Evolutionary conservation across 2,113 vertebrate genomes (phyloP), one percentile per base, ranked within the genome.

Genomic region (Marmota flaviventris): DNA sequence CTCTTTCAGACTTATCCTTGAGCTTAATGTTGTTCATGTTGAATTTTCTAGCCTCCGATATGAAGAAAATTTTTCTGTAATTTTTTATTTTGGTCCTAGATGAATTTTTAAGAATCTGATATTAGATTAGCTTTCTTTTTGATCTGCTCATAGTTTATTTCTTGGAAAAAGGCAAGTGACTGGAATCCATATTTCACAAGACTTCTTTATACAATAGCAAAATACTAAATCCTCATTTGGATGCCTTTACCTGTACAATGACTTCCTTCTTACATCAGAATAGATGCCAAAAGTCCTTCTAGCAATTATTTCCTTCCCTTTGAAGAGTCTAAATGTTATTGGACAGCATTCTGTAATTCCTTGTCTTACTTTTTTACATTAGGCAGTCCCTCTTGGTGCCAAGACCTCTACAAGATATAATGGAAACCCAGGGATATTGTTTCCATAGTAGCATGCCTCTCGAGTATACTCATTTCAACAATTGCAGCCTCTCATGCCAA

Each of bases 381-480:
- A 79, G 24, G 29, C 24, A 8, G 81, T 93, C 77, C 91, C 18
- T 63, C 32, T 73, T 53, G 70, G 58, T 86, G 22, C 82, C 45
- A 93, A 93, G 93, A 97, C 61, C 84, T 97, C 84, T 90, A 81
- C 18, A 96, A 85, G 39, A 27, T 90, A 1, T 95, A 93, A 95
- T 88, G 61, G 58, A 94, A 96, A 96, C 91, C 81, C 70, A 65
- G 87, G 32, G 34, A 95, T 93, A 73, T 90, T 70, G 96, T 97
- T 98, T 97, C 95, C 81, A 97, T 96, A 92, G 96, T 51, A 97
- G 81, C 97, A 65, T 86, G 85, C 69, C 39, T 94, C 27, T 97
- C n/a, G 58, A 92, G 76, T 70, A 81, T 87, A 91, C 96, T 97
- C 73, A 78, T 67, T 87, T 3, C 61, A 92, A 92, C 83, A 88